Percentiles rank a stretch among this genome's conserved stretches.
These are phyloP conservation scores for Ridgeia piscesae DNA, from an alignment of 1,140 invertebrate genomes.

Conservation along the genomic window DNA sequence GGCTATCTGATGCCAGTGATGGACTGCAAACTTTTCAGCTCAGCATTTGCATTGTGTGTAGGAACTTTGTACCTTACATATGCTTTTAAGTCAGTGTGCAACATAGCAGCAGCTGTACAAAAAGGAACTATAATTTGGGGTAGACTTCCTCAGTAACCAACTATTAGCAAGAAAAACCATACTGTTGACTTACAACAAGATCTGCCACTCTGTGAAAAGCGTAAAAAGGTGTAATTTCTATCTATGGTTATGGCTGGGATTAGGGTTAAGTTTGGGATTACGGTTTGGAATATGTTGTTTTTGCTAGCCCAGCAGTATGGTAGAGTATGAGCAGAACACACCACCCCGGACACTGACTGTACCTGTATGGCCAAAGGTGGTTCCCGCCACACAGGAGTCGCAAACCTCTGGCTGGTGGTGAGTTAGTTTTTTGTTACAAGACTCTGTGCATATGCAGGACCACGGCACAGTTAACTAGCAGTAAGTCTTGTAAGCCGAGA, in stretches of 20 bases:
- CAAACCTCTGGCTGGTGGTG: background rate
- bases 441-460: background rate
- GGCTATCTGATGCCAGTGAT: too few species aligned
- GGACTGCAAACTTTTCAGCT: too few species aligned
- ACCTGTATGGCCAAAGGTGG: background rate
- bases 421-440: background rate
- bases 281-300: background rate
- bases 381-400: background rate
- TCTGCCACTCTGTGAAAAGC: background rate
- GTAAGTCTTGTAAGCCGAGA: background rate
- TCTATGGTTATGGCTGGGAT: background rate
- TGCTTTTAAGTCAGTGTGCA: too few species aligned
- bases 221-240: background rate
- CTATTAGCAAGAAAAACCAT: too few species aligned
- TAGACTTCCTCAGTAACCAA: too few species aligned
- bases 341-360: background rate
- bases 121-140: too few species aligned
- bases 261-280: background rate
- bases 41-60: too few species aligned
- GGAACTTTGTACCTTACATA: too few species aligned
- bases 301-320: background rate
- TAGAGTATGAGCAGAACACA: background rate
- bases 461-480: background rate
- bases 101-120: too few species aligned
- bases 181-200: too few species aligned